A percentile compares a stretch with the other conserved stretches of the same genome.
Conservation (phyloP, 37 sponge, comb jelly and placozoan genomes). For the Aphrocallistes beatrix region DNA sequence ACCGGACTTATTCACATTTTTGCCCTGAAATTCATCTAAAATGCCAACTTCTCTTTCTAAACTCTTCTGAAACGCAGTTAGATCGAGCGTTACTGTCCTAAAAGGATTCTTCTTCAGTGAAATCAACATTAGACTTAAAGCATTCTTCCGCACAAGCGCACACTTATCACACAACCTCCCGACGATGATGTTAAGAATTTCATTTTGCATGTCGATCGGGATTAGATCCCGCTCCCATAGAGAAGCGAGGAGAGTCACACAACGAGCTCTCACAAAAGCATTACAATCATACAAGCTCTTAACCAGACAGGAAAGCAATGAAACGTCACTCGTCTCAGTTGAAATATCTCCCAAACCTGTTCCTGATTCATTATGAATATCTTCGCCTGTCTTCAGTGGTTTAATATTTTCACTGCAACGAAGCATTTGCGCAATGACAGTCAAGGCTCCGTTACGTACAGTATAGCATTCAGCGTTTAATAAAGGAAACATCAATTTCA, state of each 20-base stretch:
- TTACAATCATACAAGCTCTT: background rate
- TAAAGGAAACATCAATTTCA: background rate
- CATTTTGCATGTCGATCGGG: background rate
- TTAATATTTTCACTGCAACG: background rate
- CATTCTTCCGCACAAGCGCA: background rate
- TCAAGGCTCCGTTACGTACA: background rate
- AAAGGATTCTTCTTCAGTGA: background rate
- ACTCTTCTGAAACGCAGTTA: background rate
- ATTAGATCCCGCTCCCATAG: background rate
- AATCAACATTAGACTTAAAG: background rate
- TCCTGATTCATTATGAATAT: background rate
- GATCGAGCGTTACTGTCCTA: background rate
- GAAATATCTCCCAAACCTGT: background rate
- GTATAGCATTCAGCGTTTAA: background rate
- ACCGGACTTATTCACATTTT: background rate
- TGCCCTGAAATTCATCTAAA: background rate
- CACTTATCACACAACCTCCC: background rate
- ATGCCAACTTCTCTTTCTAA: background rate
- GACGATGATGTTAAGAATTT: background rate
- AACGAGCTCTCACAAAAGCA: background rate
- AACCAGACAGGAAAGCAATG: background rate
- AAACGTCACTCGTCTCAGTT: background rate
- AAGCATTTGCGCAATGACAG: background rate
- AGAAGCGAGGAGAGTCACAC: background rate
- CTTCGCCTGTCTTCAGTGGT: too few relatives aligned